A percentile compares a stretch with the other conserved stretches of the same genome.
These are phyloP conservation scores for Amiota minor DNA, from an alignment of 2,888 invertebrate genomes.

Conservation along the genomic window DNA sequence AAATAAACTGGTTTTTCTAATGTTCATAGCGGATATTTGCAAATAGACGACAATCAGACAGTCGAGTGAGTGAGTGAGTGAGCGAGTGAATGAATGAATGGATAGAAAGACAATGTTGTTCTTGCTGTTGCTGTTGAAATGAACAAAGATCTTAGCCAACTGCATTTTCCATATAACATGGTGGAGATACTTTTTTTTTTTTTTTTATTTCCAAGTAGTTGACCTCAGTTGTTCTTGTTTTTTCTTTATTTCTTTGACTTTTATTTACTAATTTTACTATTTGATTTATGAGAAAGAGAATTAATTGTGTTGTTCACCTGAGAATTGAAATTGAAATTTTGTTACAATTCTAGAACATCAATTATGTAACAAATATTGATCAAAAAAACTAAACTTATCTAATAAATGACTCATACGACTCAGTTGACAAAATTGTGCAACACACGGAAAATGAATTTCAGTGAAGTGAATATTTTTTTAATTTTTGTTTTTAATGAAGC, in stretches of 20 bases:
- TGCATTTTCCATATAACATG: constrained; percentile 18
- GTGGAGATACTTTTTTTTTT: too few relatives aligned
- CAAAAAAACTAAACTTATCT: too few relatives aligned
- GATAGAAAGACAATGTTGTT: not conserved
- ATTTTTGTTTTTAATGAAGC: too few relatives aligned
- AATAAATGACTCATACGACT: too few relatives aligned
- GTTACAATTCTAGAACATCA: not conserved
- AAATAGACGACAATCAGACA: constrained; percentile 8
- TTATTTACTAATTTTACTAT: too few relatives aligned
- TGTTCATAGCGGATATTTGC: constrained; percentile 24
- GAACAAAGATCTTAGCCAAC: constrained; percentile 6
- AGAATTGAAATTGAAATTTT: constrained; percentile 16
- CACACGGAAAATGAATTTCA: too few relatives aligned
- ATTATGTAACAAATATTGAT: too few relatives aligned
- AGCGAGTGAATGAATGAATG: not conserved
- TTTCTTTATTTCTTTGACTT: not conserved
- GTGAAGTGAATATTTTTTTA: too few relatives aligned
- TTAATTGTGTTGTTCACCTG: not conserved
- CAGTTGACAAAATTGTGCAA: too few relatives aligned
- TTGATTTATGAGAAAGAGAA: too few relatives aligned
- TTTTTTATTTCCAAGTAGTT: not conserved
- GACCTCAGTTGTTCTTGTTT: constrained; percentile 19
- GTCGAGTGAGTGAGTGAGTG: not conserved
- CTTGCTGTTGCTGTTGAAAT: too few relatives aligned
- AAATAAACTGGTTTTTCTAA: constrained; percentile 3